Evolutionary conservation across 2,888 invertebrate genomes (phyloP), one percentile per base, ranked within the genome.

Genomic region (Acanthosepion pharaonis): DNA sequence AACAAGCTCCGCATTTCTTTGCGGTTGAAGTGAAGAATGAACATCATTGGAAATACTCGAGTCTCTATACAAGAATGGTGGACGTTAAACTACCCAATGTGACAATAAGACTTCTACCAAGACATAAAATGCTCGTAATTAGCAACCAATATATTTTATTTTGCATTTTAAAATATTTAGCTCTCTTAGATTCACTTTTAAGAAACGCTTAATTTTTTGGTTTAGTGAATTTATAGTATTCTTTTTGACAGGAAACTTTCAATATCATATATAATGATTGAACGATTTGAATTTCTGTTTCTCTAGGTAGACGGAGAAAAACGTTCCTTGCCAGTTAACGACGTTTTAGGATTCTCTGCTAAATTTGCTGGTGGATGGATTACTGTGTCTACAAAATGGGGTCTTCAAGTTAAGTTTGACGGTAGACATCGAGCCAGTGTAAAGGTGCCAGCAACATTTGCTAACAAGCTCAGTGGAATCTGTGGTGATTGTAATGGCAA

Each of bases 401-500:
- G 96, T 4, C 93, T 96, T 20, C 93, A 94, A 49, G 95, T 96
- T 3, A 95, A 95, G 42, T 96, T 96, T 94, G 95, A 96, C 49
- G 96, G 96, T 6, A 53, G 51, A 28, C 95, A 95, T 55, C 95
- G 95, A 4, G 95, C 95, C 25, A 95, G 95, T 59, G 95, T 96
- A 5, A 94, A 94, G 28, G 95, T 96, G 25, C 95, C 95, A 8
- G 94, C 94, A n/a, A 93, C 94, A 94, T 95, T 94, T 92, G 51
- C 93, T 25, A 93, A 94, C 33, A 91, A 92, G 20, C 53, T 96
- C 95, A 95, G 94, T 9, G 96, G 96, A 48, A 93, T 96, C 20
- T 96, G 96, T 94, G 96, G 96, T 33, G 95, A 96, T 95, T 96
- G 96, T 94, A 95, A 96, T 94, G 95, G 96, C 4, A 93, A 94